These are phyloP conservation scores for Chlorodrepanis virens DNA, from an alignment of 2,113 vertebrate species.

Conservation along the genomic window DNA sequence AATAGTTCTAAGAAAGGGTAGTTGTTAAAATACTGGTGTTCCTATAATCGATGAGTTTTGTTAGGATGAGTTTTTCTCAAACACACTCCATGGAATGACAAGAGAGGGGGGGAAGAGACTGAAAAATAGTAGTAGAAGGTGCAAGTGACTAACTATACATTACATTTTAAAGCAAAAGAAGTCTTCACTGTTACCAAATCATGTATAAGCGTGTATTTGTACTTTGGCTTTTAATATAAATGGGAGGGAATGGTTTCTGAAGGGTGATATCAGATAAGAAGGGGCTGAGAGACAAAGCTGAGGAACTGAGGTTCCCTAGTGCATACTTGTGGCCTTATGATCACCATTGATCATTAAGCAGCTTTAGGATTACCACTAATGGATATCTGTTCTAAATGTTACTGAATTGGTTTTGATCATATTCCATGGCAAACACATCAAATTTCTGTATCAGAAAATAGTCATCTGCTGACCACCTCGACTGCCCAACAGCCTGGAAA, in stretches of 20 bases:
- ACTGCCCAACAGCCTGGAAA: background rate
- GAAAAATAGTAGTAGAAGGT: background rate
- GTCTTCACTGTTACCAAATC: background rate
- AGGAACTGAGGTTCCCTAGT: background rate
- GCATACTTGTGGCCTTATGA: fast-evolving
- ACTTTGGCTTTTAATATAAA: background rate
- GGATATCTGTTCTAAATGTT: background rate
- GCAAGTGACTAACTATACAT: background rate
- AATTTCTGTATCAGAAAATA: background rate
- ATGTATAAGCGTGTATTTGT: background rate
- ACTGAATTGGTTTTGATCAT: background rate
- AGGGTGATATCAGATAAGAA: background rate
- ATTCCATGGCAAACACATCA: background rate
- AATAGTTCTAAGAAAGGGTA: background rate
- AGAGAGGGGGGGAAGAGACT: background rate
- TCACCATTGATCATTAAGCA: background rate
- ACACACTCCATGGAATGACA: background rate
- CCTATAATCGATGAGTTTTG: background rate
- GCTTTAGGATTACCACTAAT: background rate
- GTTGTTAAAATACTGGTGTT: background rate
- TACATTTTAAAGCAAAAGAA: background rate
- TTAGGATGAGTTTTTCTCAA: background rate
- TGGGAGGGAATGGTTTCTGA: background rate
- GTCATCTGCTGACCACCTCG: background rate
- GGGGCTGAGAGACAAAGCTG: background rate